Percentiles rank a stretch among this genome's conserved stretches.
Evolutionary conservation across 2,797 vertebrate genomes (phyloP).

Genomic region (Phoebastria nigripes): DNA sequence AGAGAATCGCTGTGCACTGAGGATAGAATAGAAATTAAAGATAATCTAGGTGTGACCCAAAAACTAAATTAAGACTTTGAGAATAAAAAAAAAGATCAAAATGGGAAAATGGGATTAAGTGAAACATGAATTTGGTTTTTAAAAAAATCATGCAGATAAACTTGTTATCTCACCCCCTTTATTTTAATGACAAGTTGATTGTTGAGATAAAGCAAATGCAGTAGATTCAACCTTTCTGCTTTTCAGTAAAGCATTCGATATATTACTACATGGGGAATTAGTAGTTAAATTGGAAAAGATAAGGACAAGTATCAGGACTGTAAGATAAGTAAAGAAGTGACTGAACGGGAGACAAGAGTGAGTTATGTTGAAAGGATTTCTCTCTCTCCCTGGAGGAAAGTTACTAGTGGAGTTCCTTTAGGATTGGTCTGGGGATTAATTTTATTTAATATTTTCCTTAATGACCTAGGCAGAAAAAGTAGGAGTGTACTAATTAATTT

Average conservation of each 20-base stretch:
- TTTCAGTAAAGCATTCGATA: background rate
- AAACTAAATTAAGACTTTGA: background rate
- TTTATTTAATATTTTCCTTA: slow-evolving; percentile 71
- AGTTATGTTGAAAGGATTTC: slow-evolving; percentile 50
- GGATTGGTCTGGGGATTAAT: slow-evolving; percentile 68
- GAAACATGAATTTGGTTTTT: background rate
- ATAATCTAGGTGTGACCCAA: background rate
- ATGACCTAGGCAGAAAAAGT: slow-evolving; percentile 64
- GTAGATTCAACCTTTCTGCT: background rate
- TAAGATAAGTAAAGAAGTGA: slow-evolving; percentile 37
- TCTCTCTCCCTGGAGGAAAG: slow-evolving; percentile 44
- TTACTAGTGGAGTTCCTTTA: slow-evolving; percentile 59
- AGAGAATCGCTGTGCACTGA: background rate
- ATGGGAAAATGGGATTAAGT: background rate
- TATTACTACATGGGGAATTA: slow-evolving; percentile 35
- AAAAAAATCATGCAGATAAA: background rate
- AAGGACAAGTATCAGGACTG: slow-evolving; percentile 16
- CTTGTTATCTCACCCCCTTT: background rate
- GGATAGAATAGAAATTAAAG: background rate
- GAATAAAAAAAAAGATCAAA: background rate
- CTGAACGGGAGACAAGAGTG: background rate
- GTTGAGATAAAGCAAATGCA: background rate
- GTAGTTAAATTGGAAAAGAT: slow-evolving; percentile 58
- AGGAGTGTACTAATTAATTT: slow-evolving; percentile 70
- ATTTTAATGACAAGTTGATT: background rate